Conservation (phyloP, 2,797 vertebrate genomes). For the Protosalanx chinensis region DNA sequence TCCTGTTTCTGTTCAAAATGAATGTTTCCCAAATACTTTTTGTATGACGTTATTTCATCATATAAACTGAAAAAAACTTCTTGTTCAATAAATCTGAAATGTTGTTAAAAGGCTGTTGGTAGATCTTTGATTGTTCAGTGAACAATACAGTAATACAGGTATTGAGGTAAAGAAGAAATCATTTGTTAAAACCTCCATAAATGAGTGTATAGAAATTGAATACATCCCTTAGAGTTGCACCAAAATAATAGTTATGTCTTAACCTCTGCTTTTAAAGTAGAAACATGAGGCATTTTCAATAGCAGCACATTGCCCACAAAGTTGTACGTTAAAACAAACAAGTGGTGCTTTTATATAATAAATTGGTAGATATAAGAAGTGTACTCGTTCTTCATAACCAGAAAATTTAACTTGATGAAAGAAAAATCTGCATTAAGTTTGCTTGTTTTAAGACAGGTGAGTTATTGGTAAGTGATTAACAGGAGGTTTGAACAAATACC, state of each 20-base stretch:
- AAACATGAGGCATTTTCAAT: conserved; percentile 33
- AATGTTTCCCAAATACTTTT: conserved; percentile 19
- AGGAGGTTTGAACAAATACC: no score
- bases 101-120: conserved; percentile 34
- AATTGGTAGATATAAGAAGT: background rate
- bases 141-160: conserved; percentile 26
- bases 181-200: conserved; percentile 16
- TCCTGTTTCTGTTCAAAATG: background rate
- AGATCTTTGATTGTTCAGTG: conserved; percentile 41
- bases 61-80: conserved; percentile 28
- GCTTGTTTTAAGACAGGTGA: no score
- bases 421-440: no score
- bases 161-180: conserved; percentile 44
- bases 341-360: background rate
- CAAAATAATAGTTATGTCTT: conserved; percentile 1
- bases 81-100: conserved; percentile 57
- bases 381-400: no score
- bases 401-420: no score
- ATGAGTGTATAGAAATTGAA: conserved; percentile 11
- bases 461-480: no score
- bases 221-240: background rate
- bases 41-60: conserved; percentile 35
- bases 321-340: background rate
- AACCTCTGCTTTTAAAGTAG: conserved; percentile 3
- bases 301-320: conserved; percentile 29